phyloP scores from a whole-genome alignment of 2,113 vertebrate genomes.

The Brienomyrus brachyistius region DNA sequence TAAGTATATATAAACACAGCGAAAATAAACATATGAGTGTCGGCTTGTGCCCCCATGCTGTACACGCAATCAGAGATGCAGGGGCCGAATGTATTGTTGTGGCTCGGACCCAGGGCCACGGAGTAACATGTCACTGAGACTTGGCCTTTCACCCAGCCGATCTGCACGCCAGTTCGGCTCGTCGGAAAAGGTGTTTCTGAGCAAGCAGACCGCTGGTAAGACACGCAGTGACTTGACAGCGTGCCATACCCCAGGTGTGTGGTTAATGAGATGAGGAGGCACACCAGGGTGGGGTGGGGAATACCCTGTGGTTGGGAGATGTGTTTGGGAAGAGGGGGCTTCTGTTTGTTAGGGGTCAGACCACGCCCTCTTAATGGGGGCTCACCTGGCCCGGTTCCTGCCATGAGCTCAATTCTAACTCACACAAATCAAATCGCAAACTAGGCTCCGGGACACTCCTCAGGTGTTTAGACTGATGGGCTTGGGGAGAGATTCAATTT shows the following conservation, averaged over 20 bases:
- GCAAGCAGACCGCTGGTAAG: not conserved
- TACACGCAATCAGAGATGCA: not conserved
- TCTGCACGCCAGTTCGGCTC: not conserved
- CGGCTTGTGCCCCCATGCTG: not conserved
- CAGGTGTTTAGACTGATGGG: not conserved
- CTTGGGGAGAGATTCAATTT: not conserved
- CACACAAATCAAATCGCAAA: not conserved
- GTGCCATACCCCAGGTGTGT: not conserved
- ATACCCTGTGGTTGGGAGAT: not conserved
- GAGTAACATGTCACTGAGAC: not conserved
- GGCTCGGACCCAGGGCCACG: not conserved
- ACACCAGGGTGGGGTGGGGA: not conserved
- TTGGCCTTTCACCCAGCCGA: not conserved
- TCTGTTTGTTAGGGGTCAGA: not conserved
- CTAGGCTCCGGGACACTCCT: not conserved
- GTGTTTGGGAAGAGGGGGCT: not conserved
- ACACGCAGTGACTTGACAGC: not conserved
- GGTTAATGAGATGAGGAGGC: not conserved
- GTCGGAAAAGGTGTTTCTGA: not conserved
- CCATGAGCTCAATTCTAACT: not conserved
- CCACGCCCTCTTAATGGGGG: not conserved
- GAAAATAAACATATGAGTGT: conserved; percentile 1
- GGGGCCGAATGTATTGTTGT: not conserved
- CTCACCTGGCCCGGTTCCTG: not conserved
- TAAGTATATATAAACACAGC: not conserved